phyloP scores from a whole-genome alignment of 2,797 vertebrate species.

The Falco rusticolus region DNA sequence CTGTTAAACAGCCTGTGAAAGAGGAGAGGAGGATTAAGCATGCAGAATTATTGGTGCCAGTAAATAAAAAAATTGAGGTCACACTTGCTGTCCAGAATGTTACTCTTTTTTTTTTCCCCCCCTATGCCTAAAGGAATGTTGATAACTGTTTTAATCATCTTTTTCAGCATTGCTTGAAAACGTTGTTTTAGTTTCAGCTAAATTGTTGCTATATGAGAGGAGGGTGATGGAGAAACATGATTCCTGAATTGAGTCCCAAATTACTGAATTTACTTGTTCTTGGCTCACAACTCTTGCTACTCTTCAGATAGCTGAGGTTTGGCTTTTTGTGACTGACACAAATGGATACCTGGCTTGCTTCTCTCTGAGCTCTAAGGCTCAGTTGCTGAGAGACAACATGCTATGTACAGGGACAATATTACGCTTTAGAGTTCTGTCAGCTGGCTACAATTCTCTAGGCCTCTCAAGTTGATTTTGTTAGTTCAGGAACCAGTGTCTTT shows the following conservation, averaged over 20 bases:
- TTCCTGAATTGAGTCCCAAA: neutral
- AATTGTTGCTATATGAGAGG: neutral
- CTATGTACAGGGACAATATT: neutral
- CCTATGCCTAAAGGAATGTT: neutral
- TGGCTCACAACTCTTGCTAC: neutral
- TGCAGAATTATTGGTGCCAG: neutral
- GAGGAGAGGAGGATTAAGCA: neutral
- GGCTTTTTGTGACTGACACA: neutral
- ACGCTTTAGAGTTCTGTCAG: neutral
- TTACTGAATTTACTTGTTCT: neutral
- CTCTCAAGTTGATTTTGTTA: neutral
- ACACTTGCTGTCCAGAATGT: neutral
- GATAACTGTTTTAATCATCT: neutral
- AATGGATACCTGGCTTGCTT: neutral
- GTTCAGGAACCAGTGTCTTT: neutral
- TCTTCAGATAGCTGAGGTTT: neutral
- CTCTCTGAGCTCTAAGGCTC: neutral
- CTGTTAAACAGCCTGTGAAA: neutral
- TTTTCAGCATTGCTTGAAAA: neutral
- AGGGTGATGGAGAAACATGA: accelerated
- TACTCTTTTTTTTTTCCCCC: neutral
- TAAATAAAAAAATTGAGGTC: neutral
- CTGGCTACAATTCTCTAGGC: neutral
- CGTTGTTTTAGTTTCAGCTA: neutral
- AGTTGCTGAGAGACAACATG: neutral